Conservation (phyloP, 1,140 invertebrate species). For the Stegodyphus mimosarum region DNA sequence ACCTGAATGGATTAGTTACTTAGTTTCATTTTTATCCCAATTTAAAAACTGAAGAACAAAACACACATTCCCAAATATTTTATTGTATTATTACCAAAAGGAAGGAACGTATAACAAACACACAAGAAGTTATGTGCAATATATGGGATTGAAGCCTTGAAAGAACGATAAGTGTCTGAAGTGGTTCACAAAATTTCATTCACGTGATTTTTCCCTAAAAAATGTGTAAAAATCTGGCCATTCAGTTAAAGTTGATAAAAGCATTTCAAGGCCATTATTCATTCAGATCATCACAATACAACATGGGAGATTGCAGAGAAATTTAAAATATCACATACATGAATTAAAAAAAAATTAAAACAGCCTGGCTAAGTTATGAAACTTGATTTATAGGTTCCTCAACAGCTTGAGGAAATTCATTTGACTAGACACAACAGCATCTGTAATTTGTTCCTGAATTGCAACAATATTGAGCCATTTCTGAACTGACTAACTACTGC, state of each 20-base stretch:
- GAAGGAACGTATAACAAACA: neutral
- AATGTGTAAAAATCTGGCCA: neutral
- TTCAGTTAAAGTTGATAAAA: neutral
- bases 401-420: neutral
- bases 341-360: neutral
- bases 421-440: neutral
- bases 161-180: neutral
- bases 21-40: too few relatives aligned
- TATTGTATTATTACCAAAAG: neutral
- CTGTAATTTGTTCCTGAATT: neutral
- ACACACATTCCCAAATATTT: neutral
- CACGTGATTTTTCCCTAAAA: neutral
- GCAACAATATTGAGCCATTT: neutral
- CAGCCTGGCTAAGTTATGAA: neutral
- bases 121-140: neutral
- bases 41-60: neutral
- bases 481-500: neutral
- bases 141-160: neutral
- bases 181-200: neutral
- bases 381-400: neutral
- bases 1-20: too few relatives aligned
- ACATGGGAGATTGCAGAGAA: neutral
- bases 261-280: neutral
- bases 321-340: neutral
- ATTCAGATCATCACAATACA: neutral